Percentiles rank a stretch among this genome's conserved stretches.
Evolutionary conservation across 2,888 invertebrate genomes (phyloP).

Genomic region (Dicyrtomina minuta): DNA sequence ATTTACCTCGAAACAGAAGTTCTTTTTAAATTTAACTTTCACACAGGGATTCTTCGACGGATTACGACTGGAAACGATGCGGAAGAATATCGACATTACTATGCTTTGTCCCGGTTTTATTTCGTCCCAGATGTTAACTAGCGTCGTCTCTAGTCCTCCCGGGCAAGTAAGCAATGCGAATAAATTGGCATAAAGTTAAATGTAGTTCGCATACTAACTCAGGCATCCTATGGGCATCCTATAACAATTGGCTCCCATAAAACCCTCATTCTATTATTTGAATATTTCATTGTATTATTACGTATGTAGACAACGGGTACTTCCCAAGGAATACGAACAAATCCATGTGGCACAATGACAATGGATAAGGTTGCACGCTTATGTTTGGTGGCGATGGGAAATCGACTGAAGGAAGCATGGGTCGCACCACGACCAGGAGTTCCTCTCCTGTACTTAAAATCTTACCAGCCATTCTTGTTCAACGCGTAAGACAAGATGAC

Average conservation of each 20-base stretch:
- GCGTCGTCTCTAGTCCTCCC: conserved; percentile 67
- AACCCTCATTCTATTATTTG: no score
- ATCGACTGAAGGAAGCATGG: conserved; percentile 67
- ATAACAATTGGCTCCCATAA: no score
- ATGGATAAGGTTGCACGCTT: no score
- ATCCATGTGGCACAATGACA: no score
- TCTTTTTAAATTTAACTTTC: no score
- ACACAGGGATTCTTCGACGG: conserved; percentile 72
- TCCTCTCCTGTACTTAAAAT: conserved; percentile 62
- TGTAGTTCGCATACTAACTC: neutral
- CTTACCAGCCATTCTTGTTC: conserved; percentile 63
- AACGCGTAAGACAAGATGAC: conserved; percentile 61
- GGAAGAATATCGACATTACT: conserved; percentile 65
- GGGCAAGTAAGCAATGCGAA: conserved; percentile 64
- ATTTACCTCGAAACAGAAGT: no score
- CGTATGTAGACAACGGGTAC: conserved; percentile 55
- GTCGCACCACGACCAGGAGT: conserved; percentile 67
- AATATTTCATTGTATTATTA: conserved; percentile 55
- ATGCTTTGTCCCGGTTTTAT: conserved; percentile 76
- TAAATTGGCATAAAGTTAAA: no score
- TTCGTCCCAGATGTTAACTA: conserved; percentile 68
- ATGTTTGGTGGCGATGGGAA: conserved; percentile 60
- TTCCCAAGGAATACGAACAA: conserved; percentile 59
- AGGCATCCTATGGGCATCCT: no score
- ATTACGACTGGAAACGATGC: conserved; percentile 65